Base-by-base conservation (phyloP, 2,888 invertebrate species). In the Loripinus fragilis region DNA sequence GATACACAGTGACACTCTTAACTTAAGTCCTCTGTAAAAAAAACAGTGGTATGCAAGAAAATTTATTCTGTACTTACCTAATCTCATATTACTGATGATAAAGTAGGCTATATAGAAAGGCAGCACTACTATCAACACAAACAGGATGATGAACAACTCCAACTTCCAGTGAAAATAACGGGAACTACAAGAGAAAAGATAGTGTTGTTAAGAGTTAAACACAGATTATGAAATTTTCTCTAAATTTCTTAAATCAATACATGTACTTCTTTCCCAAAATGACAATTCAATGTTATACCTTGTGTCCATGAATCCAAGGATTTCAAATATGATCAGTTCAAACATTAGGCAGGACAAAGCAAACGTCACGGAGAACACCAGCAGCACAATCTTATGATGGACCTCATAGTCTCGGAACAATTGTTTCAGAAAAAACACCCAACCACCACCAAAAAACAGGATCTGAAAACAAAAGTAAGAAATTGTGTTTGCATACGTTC, bases 251-350 rank as follows among this genome's bases (percentile, higher is more conserved):
- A n/a, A n/a, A n/a, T n/a, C n/a, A n/a, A n/a, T n/a, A n/a, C n/a
- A n/a, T n/a, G n/a, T n/a, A n/a, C n/a, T n/a, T n/a, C n/a, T n/a
- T n/a, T n/a, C n/a, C n/a, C n/a, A n/a, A n/a, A n/a, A n/a, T n/a
- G n/a, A n/a, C n/a, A n/a, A n/a, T n/a, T n/a, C n/a, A n/a, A n/a
- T n/a, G n/a, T n/a, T 38, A 12, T 95, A 98, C 97, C 97, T 97
- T 28, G 97, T 96, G 93, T 98, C 98, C 83, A 99, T 94, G 85
- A 98, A 96, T 41, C 97, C 98, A 78, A 99, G 95, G 87, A 99
- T 99, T 95, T 99, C 99, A 94, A 99, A 99, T 92, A 99, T 99
- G 81, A 99, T 99, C 76, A 99, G 95, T 93, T 99, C 99, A 94
- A 99, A 99, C 98, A 99, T 98, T 1, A 98, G 98, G 92, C 99